Conservation (phyloP, 2,888 invertebrate genomes). For the Podabrus alpinus region DNA sequence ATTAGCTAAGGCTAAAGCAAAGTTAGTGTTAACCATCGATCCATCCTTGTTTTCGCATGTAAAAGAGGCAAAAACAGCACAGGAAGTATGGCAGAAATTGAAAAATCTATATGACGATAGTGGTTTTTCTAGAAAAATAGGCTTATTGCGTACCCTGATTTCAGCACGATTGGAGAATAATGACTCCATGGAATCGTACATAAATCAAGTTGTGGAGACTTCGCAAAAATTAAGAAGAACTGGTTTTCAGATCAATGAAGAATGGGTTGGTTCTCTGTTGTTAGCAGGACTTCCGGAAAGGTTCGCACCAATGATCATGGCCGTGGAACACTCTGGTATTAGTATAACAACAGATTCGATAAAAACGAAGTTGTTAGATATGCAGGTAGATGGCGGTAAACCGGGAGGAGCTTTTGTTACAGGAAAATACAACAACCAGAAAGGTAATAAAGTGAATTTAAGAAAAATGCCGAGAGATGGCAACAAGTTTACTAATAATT, state of each 20-base stretch:
- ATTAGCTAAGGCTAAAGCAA: conserved; percentile 38
- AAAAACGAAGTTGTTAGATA: conserved; percentile 25
- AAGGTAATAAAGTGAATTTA: background rate
- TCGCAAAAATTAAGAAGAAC: conserved; percentile 37
- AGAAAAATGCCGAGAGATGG: background rate
- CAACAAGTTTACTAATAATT: background rate
- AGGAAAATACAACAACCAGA: background rate
- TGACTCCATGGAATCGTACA: conserved; percentile 38
- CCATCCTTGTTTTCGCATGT: conserved; percentile 37
- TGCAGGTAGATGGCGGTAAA: conserved; percentile 5
- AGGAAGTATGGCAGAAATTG: conserved; percentile 34
- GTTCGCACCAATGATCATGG: conserved; percentile 32
- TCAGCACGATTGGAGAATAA: conserved; percentile 38
- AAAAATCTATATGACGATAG: conserved; percentile 39
- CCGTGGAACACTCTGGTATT: conserved; percentile 31
- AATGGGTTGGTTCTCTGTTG: conserved; percentile 41
- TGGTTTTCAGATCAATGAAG: conserved; percentile 40
- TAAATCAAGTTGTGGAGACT: conserved; percentile 41
- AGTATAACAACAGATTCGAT: conserved; percentile 22
- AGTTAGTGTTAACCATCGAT: conserved; percentile 40
- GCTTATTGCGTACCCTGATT: conserved; percentile 38
- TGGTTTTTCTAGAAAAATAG: conserved; percentile 41
- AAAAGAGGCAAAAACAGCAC: conserved; percentile 22
- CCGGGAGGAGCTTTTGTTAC: conserved; percentile 3
- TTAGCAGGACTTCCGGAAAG: conserved; percentile 33